Conservation (phyloP, 2,888 invertebrate genomes). For the Myopa testacea region DNA sequence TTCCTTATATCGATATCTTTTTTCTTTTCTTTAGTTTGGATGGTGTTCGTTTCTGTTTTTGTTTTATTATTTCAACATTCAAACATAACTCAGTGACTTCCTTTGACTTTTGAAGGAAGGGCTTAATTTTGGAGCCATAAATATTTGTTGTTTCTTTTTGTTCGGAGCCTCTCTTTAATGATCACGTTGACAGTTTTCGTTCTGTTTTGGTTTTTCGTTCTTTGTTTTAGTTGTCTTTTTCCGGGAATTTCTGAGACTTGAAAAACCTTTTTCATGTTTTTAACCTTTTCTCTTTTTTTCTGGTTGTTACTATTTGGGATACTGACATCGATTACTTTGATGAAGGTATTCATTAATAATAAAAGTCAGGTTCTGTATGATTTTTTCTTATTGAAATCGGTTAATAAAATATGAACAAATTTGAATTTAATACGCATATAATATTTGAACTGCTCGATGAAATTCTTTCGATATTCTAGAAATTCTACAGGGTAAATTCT, state of each 20-base stretch:
- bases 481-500: too few species aligned
- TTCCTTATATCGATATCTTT: constrained; percentile 55
- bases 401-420: too few species aligned
- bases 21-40: neutral
- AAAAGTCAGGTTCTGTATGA: too few species aligned
- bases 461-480: too few species aligned
- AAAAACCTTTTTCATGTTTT: constrained; percentile 18
- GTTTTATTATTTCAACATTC: constrained; percentile 46
- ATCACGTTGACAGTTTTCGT: constrained; percentile 60
- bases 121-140: constrained; percentile 53
- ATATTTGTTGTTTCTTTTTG: constrained; percentile 47
- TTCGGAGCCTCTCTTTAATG: constrained; percentile 49
- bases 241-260: constrained; percentile 7
- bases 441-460: too few species aligned
- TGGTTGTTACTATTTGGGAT: neutral
- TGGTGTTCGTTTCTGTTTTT: constrained; percentile 12
- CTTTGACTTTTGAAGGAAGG: constrained; percentile 24
- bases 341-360: constrained; percentile 1
- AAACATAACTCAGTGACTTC: constrained; percentile 37
- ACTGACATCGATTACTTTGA: neutral
- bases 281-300: too few species aligned
- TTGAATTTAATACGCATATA: too few species aligned
- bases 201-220: constrained; percentile 38
- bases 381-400: too few species aligned
- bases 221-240: constrained; percentile 35